phyloP scores from a whole-genome alignment of 2,888 invertebrate species.

The Temnothorax unifasciatus region DNA sequence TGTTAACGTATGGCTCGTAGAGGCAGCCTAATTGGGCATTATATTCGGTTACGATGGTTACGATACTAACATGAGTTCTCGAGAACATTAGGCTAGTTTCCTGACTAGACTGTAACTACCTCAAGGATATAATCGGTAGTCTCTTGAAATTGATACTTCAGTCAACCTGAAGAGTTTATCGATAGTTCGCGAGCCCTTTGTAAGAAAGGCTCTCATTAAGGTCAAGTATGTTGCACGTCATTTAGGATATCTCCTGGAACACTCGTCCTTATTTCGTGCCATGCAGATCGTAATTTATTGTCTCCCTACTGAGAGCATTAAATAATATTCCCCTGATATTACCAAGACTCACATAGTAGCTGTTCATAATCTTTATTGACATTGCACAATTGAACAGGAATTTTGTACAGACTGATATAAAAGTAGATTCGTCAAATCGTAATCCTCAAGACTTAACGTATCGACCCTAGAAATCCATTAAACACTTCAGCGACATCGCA shows the following conservation, averaged over 20 bases:
- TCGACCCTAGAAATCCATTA: conserved; percentile 11
- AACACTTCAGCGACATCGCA: conserved; percentile 27
- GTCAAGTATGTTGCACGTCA: conserved; percentile 55
- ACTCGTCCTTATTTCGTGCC: conserved; percentile 34
- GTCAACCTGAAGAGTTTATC: conserved; percentile 57
- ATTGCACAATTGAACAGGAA: not conserved
- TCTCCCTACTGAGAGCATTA: not conserved
- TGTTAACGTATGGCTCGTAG: conserved; percentile 16
- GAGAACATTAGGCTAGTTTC: conserved; percentile 51
- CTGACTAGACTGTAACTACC: conserved; percentile 53
- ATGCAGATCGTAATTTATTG: conserved; percentile 34
- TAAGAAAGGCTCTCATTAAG: conserved; percentile 52
- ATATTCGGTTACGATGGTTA: conserved; percentile 55
- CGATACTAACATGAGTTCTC: conserved; percentile 40
- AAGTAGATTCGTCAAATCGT: not conserved
- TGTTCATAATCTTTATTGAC: conserved; percentile 19
- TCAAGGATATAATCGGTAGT: conserved; percentile 55
- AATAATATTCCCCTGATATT: not conserved
- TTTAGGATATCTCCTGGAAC: conserved; percentile 2
- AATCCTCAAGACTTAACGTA: not conserved
- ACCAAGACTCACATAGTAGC: not conserved
- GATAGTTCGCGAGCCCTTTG: conserved; percentile 54
- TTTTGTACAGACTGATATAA: not conserved
- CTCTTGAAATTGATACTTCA: conserved; percentile 53
- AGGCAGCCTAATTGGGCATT: conserved; percentile 44